Evolutionary conservation across 1,140 invertebrate species (phyloP).

Genomic region (Magallana ariakensis): DNA sequence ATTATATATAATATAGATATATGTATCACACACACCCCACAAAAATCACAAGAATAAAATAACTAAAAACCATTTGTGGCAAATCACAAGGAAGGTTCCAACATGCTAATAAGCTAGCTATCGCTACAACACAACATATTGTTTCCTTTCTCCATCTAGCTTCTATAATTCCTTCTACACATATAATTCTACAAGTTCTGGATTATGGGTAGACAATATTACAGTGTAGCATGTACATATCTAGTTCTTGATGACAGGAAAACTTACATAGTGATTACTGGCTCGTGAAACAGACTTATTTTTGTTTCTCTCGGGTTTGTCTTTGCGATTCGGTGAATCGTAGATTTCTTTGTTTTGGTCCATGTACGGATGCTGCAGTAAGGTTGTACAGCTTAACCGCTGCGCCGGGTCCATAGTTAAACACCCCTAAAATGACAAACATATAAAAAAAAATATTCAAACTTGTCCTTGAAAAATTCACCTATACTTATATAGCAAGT

Average conservation of each 20-base stretch:
- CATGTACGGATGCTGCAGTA: constrained; percentile 94
- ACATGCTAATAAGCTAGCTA: too few relatives aligned
- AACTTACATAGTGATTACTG: constrained; percentile 56
- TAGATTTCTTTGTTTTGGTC: constrained; percentile 71
- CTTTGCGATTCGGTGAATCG: constrained; percentile 59
- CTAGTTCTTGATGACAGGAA: constrained; percentile 13
- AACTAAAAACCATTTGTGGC: too few relatives aligned
- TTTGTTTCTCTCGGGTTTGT: constrained; percentile 59
- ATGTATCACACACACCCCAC: too few relatives aligned
- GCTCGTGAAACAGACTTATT: constrained; percentile 56
- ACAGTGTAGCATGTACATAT: background rate
- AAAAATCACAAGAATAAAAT: too few relatives aligned
- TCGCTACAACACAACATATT: too few relatives aligned
- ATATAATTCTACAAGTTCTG: too few relatives aligned
- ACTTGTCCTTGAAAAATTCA: background rate
- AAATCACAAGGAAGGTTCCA: too few relatives aligned
- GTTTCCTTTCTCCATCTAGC: too few relatives aligned
- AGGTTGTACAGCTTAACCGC: constrained; percentile 93
- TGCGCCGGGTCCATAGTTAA: constrained; percentile 95
- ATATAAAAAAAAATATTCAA: background rate
- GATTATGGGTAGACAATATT: too few relatives aligned
- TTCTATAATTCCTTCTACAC: too few relatives aligned
- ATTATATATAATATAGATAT: too few relatives aligned
- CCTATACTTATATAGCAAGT: too few relatives aligned
- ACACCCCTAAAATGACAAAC: constrained; percentile 86